A percentile compares a stretch with the other conserved stretches of the same genome.
phyloP scores from a whole-genome alignment of 2,888 invertebrate genomes.

The Mechanitis messenoides region DNA sequence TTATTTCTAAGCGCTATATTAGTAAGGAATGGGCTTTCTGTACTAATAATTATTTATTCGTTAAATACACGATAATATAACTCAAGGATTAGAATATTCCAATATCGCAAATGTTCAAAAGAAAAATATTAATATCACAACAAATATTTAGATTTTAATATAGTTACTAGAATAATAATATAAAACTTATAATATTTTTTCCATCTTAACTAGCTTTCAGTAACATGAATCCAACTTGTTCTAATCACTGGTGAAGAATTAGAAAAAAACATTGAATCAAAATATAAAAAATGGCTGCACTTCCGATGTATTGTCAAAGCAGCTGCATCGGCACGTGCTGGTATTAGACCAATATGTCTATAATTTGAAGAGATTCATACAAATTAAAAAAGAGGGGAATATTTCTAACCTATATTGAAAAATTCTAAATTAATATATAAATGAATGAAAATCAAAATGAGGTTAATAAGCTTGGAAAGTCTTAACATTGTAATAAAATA shows the following conservation, averaged over 20 bases:
- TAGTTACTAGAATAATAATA: too few relatives aligned
- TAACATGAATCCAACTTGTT: conserved; percentile 34
- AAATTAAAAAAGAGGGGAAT: too few relatives aligned
- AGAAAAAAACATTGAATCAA: conserved; percentile 23
- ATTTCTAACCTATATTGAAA: too few relatives aligned
- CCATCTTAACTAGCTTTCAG: conserved; percentile 9
- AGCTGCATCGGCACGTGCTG: conserved; percentile 67
- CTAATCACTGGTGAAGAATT: conserved; percentile 35
- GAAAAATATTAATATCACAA: too few relatives aligned
- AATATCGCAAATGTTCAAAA: too few relatives aligned
- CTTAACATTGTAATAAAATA: background rate
- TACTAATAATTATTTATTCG: too few relatives aligned
- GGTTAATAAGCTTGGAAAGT: background rate
- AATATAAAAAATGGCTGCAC: conserved; percentile 45
- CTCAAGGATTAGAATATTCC: too few relatives aligned
- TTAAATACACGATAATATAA: too few relatives aligned
- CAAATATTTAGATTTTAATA: too few relatives aligned
- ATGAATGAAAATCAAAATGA: too few relatives aligned
- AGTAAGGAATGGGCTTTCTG: conserved; percentile 12
- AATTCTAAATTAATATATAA: too few relatives aligned
- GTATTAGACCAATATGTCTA: too few relatives aligned
- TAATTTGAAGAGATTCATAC: background rate
- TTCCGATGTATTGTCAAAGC: conserved; percentile 60
- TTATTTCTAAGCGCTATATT: conserved; percentile 27
- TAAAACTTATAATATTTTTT: background rate